Evolutionary conservation across 2,888 invertebrate genomes (phyloP).

Genomic region (Linhomoeus sp.): DNA sequence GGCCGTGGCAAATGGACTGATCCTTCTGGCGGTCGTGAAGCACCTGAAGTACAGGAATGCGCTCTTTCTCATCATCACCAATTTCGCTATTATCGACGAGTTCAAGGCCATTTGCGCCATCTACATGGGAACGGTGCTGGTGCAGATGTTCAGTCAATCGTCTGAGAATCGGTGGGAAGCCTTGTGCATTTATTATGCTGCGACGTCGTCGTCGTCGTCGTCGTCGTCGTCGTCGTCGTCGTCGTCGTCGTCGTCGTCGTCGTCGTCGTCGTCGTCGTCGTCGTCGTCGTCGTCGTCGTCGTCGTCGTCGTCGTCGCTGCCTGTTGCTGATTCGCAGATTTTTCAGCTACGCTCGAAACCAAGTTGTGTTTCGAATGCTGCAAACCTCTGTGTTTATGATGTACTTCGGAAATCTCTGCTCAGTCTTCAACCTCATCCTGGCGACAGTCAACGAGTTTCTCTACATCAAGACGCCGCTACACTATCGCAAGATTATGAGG

Average conservation of each 20-base stretch:
- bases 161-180: too few relatives aligned
- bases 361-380: conserved; percentile 3
- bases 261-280: too few relatives aligned
- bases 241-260: too few relatives aligned
- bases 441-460: conserved; percentile 6
- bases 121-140: conserved; percentile 5
- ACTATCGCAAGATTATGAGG: conserved; percentile 3
- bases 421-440: conserved; percentile 7
- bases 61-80: conserved; percentile 5
- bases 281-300: too few relatives aligned
- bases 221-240: too few relatives aligned
- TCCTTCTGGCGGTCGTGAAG: background rate
- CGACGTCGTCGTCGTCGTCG: too few relatives aligned
- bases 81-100: conserved; percentile 6
- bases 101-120: conserved; percentile 7
- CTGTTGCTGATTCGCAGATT: too few relatives aligned
- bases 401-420: conserved; percentile 6
- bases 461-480: conserved; percentile 4
- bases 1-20: background rate
- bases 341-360: too few relatives aligned
- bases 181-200: too few relatives aligned
- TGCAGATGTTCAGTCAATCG: background rate
- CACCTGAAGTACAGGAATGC: background rate
- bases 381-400: conserved; percentile 5
- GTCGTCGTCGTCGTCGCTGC: too few relatives aligned